These are phyloP conservation scores for Cheilinus undulatus DNA, from an alignment of 2,113 vertebrate genomes.

Conservation along the genomic window DNA sequence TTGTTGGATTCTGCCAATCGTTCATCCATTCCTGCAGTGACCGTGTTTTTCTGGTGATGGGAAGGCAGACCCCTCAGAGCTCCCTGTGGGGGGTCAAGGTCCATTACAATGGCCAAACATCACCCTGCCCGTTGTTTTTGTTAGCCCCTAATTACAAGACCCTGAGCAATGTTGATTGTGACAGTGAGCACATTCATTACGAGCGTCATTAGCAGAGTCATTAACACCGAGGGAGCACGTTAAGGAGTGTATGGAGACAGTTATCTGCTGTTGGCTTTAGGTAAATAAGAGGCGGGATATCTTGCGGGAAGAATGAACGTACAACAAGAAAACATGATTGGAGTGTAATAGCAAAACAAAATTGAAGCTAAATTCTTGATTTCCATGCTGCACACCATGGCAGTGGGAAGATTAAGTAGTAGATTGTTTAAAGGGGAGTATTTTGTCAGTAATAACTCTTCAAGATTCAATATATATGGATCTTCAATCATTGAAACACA, in stretches of 20 bases:
- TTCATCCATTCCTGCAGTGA: conserved; percentile 7
- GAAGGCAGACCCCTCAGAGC: conserved; percentile 42
- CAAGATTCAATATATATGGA: too few relatives aligned
- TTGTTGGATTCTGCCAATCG: neutral
- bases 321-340: conserved; percentile 36
- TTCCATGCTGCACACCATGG: neutral
- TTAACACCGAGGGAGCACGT: conserved; percentile 64
- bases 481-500: neutral
- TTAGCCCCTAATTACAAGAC: conserved; percentile 59
- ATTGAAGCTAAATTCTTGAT: neutral
- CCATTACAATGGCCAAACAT: conserved; percentile 68
- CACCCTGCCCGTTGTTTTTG: conserved; percentile 61
- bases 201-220: conserved; percentile 69
- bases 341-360: conserved; percentile 1
- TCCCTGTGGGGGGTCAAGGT: conserved; percentile 59
- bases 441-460: neutral
- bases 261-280: conserved; percentile 58
- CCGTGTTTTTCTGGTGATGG: conserved; percentile 17
- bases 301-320: conserved; percentile 25
- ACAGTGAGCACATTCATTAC: conserved; percentile 65
- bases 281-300: conserved; percentile 38
- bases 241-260: conserved; percentile 56
- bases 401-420: neutral
- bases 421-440: neutral
- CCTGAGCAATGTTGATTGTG: conserved; percentile 65